Evolutionary conservation across 92 coral and sea anemone genomes (phyloP).

Genomic region (Blastomussa wellsi): DNA sequence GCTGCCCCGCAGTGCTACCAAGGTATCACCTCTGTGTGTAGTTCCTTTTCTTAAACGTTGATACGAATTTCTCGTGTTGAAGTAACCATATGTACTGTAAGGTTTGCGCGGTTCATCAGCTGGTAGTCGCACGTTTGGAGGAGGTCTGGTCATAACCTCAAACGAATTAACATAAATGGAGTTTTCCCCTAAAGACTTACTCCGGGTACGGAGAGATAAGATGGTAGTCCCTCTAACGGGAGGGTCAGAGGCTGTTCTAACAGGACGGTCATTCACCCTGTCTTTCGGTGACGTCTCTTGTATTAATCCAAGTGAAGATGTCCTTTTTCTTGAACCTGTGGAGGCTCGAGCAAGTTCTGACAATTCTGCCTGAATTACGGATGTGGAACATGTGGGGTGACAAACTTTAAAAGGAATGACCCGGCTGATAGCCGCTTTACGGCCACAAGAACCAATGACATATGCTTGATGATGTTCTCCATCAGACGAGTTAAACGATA

Average conservation of each 20-base stretch:
- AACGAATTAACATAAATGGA: slow-evolving; percentile 45
- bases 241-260: background rate
- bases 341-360: background rate
- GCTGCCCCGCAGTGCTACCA: background rate
- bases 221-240: slow-evolving; percentile 9
- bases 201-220: slow-evolving; percentile 27
- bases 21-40: background rate
- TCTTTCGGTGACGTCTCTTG: background rate
- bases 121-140: slow-evolving; percentile 35
- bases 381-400: background rate
- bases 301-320: slow-evolving; percentile 8
- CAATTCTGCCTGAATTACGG: slow-evolving; percentile 10
- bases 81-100: background rate
- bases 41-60: background rate
- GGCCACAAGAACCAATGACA: background rate
- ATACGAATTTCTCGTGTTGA: slow-evolving; percentile 2
- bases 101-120: slow-evolving; percentile 3
- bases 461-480: background rate
- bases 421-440: background rate
- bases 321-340: slow-evolving; percentile 5
- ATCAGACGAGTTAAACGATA: background rate
- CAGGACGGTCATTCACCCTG: background rate
- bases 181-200: slow-evolving; percentile 31
- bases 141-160: slow-evolving; percentile 45
- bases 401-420: background rate